These are phyloP conservation scores for Entomyzon cyanotis DNA, from an alignment of 2,113 vertebrate species.

Conservation along the genomic window DNA sequence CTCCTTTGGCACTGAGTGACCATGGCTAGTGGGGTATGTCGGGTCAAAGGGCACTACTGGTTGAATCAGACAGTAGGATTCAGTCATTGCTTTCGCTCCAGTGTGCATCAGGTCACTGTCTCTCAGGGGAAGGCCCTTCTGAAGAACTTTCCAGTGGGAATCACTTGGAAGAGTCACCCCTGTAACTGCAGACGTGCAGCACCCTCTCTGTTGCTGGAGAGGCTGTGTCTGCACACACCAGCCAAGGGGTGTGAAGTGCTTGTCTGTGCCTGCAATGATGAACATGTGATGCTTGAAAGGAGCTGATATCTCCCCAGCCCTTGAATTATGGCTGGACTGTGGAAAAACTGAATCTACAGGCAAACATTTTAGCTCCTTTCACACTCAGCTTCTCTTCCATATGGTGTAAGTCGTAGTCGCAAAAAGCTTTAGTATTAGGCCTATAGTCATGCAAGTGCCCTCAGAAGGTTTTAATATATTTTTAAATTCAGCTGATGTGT, in stretches of 20 bases:
- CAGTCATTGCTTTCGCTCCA: neutral
- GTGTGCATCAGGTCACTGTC: rapidly evolving
- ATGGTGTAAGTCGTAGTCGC: neutral
- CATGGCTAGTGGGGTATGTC: neutral
- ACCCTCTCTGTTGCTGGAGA: neutral
- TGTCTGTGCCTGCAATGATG: neutral
- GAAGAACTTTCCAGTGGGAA: neutral
- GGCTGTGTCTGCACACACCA: neutral
- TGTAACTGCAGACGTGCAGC: neutral
- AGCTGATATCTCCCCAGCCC: neutral
- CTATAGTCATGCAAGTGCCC: neutral
- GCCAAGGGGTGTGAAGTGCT: neutral
- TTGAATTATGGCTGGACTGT: neutral
- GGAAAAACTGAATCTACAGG: neutral
- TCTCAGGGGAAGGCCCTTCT: neutral
- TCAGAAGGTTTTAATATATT: neutral
- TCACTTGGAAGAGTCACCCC: neutral
- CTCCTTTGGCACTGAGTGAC: neutral
- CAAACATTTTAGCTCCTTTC: neutral
- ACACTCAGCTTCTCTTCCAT: neutral
- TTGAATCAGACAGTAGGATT: neutral
- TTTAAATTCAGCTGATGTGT: neutral
- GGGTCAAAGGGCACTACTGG: neutral
- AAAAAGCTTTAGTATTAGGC: neutral
- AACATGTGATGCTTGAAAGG: neutral